Conservation (phyloP, 2,797 vertebrate genomes). For the Phrynocephalus vlangalii region DNA sequence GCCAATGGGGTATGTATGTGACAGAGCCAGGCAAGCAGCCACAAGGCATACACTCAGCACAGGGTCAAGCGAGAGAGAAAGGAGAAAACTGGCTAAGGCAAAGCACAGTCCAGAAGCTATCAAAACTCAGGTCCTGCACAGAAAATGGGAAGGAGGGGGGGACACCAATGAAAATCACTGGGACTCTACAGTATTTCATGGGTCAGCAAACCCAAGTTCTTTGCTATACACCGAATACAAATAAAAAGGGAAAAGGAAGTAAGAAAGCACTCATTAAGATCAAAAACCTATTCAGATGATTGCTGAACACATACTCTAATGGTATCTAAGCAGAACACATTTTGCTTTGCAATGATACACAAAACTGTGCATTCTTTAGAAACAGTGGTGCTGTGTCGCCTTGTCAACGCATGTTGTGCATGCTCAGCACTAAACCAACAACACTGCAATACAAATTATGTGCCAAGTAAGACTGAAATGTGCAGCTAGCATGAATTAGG, state of each 20-base stretch:
- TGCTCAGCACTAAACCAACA: neutral
- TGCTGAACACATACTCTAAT: neutral
- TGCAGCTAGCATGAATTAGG: neutral
- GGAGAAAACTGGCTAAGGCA: conserved; percentile 21
- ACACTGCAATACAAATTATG: neutral
- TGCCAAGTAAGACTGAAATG: neutral
- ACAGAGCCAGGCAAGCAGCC: conserved; percentile 35
- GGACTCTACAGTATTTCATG: neutral
- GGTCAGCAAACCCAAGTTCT: neutral
- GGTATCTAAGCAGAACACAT: no score
- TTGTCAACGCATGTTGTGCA: neutral
- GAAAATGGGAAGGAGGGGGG: neutral
- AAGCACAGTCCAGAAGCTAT: conserved; percentile 26
- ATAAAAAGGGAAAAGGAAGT: no score
- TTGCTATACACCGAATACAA: neutral
- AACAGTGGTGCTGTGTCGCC: neutral
- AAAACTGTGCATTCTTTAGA: neutral
- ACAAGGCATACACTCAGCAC: conserved; percentile 13
- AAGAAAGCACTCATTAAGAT: neutral
- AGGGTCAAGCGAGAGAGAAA: conserved; percentile 6
- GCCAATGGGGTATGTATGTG: conserved; percentile 17
- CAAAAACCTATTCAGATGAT: neutral
- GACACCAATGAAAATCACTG: neutral
- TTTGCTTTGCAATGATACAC: neutral
- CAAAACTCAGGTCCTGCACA: neutral